Conservation (phyloP, 2,888 invertebrate species). For the Lomographa bimaculata region DNA sequence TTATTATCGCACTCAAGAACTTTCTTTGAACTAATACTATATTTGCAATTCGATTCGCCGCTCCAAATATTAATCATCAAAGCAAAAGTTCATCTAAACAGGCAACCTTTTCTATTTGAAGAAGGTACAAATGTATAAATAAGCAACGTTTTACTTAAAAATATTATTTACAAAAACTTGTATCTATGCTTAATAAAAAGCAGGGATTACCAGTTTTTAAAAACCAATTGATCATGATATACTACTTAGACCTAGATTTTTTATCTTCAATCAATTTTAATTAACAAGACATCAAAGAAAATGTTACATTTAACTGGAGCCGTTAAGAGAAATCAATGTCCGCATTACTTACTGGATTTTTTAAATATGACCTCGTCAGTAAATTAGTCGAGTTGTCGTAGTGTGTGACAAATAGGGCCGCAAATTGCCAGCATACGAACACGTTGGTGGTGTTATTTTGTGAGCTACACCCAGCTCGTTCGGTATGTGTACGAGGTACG, state of each 20-base stretch:
- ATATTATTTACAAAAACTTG: no score
- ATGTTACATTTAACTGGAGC: slow-evolving; percentile 25
- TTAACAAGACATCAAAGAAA: slow-evolving; percentile 30
- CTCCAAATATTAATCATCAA: no score
- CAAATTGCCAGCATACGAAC: slow-evolving; percentile 7
- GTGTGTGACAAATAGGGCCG: slow-evolving; percentile 21
- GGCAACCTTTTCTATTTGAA: no score
- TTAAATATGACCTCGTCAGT: slow-evolving; percentile 21
- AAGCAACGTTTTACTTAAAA: no score
- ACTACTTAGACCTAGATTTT: slow-evolving; percentile 30
- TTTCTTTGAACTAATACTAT: slow-evolving; percentile 36
- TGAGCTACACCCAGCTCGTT: slow-evolving; percentile 7
- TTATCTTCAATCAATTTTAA: slow-evolving; percentile 28
- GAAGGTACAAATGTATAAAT: no score
- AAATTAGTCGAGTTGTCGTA: slow-evolving; percentile 25
- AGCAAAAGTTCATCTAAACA: no score
- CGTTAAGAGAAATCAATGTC: slow-evolving; percentile 35
- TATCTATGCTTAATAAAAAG: no score
- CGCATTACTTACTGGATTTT: slow-evolving; percentile 28
- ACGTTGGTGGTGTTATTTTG: slow-evolving; percentile 18
- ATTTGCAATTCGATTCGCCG: no score
- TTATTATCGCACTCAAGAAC: slow-evolving; percentile 35
- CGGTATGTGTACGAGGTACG: slow-evolving; percentile 4
- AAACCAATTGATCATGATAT: slow-evolving; percentile 30
- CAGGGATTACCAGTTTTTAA: slow-evolving; percentile 20